phyloP scores from a whole-genome alignment of 1,140 invertebrate species.

The Drosophila insularis region DNA sequence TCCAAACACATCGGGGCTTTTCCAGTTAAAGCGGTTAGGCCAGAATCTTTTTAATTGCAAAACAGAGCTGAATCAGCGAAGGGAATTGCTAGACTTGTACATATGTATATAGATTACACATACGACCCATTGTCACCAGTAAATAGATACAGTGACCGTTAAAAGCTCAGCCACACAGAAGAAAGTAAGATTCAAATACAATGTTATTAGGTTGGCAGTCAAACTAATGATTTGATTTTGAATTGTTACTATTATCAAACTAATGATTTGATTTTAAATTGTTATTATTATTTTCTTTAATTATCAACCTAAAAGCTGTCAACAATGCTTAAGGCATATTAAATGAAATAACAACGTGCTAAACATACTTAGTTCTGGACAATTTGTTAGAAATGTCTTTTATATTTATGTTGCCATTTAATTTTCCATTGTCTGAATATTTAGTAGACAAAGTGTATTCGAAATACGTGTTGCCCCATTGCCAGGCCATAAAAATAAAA shows the following conservation, averaged over 20 bases:
- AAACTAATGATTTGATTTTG: not conserved
- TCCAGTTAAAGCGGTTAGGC: not conserved
- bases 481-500: constrained; percentile 52
- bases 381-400: not conserved
- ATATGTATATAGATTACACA: constrained; percentile 19
- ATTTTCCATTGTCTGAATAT: constrained; percentile 11
- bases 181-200: not conserved
- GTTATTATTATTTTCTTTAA: not conserved
- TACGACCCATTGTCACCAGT: constrained; percentile 28
- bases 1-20: not conserved
- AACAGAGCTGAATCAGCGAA: constrained; percentile 19
- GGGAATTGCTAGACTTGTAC: constrained; percentile 2
- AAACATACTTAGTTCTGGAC: not conserved
- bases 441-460: constrained; percentile 31
- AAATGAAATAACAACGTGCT: not conserved
- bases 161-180: not conserved
- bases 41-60: constrained; percentile 16
- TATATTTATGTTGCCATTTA: constrained; percentile 4
- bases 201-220: no score
- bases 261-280: not conserved
- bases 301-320: not conserved
- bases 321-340: not conserved
- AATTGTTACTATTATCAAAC: not conserved
- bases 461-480: constrained; percentile 26
- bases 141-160: not conserved